Evolutionary conservation across 30 jellyfish, hydroid and myxozoan genomes (phyloP), one percentile per base, ranked within the genome.

Genomic region (Hydra vulgaris): DNA sequence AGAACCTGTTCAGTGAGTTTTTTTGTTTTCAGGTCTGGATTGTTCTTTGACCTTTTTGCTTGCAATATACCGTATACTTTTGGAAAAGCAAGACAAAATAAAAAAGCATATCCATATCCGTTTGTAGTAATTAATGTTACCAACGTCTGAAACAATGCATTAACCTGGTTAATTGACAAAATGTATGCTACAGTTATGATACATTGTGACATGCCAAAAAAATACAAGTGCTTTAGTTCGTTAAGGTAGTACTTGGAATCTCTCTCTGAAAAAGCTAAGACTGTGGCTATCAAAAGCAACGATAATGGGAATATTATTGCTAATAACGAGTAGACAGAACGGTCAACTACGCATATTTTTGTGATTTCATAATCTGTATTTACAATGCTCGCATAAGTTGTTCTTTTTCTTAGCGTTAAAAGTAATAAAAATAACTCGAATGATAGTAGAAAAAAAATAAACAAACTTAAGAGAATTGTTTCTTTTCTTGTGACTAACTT

Each of bases 91-190:
- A 89, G 54, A 76, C 97, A 85, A 24, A 88, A 83, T 22, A 89
- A 55, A 83, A 80, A 89, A 17, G 89, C 86, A 67, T 17, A 90
- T 1, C 96, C 95, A 84, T 88, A 85, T 21, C 87, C 73, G 18
- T 79, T 89, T n/a, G 83, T 87, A 40, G 96, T 90, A 67, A 90
- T 74, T 24, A 92, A 86, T 88, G 82, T 81, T 18, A 90, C 96
- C 22, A 90, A 56, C n/a, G 89, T 88, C 54, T 80, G 91, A 79
- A 81, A 90, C 61, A 70, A 55, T 21, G 89, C 95, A 77, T 72
- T 83, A 21, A 86, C 97, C 54, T 61, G 82, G 18, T 82, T 81
- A 82, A 83, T 82, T 74, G 97, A 81, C 54, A 88, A 84, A 17
- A 82, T 69, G 54, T 79, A 86, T 8, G 95, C 97, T 27, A 79